Evolutionary conservation across 2,113 vertebrate species (phyloP).

Genomic region (Ochotona princeps): DNA sequence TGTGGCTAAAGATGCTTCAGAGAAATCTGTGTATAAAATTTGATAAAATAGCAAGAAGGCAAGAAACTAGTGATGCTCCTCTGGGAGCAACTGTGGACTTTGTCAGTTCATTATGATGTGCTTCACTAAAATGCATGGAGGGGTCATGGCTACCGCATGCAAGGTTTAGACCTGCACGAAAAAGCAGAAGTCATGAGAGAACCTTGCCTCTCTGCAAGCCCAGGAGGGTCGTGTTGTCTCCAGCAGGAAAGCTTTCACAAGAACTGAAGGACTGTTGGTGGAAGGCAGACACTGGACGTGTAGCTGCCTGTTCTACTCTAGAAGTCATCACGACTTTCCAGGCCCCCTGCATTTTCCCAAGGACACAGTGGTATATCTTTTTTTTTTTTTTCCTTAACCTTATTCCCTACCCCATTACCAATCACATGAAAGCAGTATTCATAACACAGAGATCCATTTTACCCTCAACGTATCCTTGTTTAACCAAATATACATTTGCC

Average conservation of each 20-base stretch:
- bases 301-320: not conserved
- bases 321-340: not conserved
- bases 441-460: too few species aligned
- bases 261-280: not conserved
- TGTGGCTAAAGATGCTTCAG: fast-evolving
- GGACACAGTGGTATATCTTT: fast-evolving
- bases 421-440: not conserved
- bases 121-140: not conserved
- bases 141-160: not conserved
- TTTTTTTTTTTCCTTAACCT: not conserved
- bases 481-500: not conserved
- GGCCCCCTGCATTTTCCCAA: not conserved
- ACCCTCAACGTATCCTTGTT: not conserved
- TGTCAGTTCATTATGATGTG: not conserved
- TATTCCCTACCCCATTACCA: too few species aligned
- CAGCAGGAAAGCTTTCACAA: not conserved
- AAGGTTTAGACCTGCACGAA: not conserved
- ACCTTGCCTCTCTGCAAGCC: not conserved
- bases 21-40: not conserved
- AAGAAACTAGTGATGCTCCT: not conserved
- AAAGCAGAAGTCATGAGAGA: not conserved
- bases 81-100: not conserved
- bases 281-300: not conserved
- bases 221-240: too few species aligned
- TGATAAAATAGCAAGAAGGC: not conserved